Conservation (phyloP, 2,113 vertebrate genomes). For the Chlamydotis undulata region DNA sequence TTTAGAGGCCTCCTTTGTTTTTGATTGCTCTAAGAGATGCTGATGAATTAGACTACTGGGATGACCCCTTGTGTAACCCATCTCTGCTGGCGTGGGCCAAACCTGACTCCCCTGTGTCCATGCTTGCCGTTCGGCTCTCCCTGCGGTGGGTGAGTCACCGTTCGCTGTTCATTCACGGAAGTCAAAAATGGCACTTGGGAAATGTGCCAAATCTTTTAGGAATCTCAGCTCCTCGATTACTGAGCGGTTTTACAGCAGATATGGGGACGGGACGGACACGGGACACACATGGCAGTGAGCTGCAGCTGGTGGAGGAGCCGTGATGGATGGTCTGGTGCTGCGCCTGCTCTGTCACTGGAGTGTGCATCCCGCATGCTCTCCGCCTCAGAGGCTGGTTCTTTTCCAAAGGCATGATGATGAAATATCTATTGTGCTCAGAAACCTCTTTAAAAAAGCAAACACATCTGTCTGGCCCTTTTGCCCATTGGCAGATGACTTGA, state of each 20-base stretch:
- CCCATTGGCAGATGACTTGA: background rate
- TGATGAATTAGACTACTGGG: background rate
- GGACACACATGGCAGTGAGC: rapidly evolving
- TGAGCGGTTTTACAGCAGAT: background rate
- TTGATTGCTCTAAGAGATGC: background rate
- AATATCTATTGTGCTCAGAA: background rate
- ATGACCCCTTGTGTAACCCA: background rate
- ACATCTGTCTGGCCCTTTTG: background rate
- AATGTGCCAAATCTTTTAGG: background rate
- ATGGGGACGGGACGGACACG: rapidly evolving
- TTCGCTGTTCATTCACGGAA: background rate
- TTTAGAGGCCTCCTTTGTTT: background rate
- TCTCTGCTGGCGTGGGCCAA: background rate
- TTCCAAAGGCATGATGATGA: background rate
- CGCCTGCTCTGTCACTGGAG: background rate
- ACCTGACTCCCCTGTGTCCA: background rate
- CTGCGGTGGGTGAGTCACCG: background rate
- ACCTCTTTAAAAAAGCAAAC: background rate
- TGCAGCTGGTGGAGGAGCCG: background rate
- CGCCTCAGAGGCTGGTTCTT: background rate
- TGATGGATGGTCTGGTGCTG: background rate
- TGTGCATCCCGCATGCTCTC: background rate
- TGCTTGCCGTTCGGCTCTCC: background rate
- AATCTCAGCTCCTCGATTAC: background rate
- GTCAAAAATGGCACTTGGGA: background rate